Evolutionary conservation across 2,888 invertebrate species (phyloP), one percentile per base, ranked within the genome.

Genomic region (Capitulum mitella): DNA sequence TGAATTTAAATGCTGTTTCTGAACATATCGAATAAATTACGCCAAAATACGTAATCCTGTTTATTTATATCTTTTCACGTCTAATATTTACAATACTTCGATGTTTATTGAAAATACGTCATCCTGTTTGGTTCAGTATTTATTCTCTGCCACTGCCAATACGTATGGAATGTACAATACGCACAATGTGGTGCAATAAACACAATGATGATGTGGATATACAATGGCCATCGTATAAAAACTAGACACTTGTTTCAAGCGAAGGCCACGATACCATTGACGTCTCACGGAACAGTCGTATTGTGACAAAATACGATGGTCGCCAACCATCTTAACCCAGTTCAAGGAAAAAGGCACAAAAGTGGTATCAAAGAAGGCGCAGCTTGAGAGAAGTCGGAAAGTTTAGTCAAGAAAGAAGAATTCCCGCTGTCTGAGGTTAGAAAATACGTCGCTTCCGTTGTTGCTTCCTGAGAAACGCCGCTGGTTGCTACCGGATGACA

Each of bases 81-180:
- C 43, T 43, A 43, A 12, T 12, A 5, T 43, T 43, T 43, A 12
- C 43, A 43, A 43, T 43, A 43, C 43, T 8, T 5, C 43, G 12
- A 5, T 43, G 43, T 43, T 43, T 43, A 43, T 43, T 5, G 12
- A 43, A 5, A 43, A 5, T 43, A 43, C 5, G 12, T 5, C 43
- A 8, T 12, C 43, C 12, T 43, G 43, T 43, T 43, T 43, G 58
- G n/a, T 37, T 70, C 64, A 64, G 14, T 32, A 34, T 40, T 70
- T 70, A 37, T 70, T 40, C 29, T n/a, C 58, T 29, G n/a, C 14
- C 58, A 29, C 29, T 26, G 40, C 26, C 26, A 0, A 70, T 70
- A 40, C 70, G 40, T 16, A 26, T 70, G 70, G 70, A 70, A 70
- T 70, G 70, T 70, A 70, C 40, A 70, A 70, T 70, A n/a, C 26